Evolutionary conservation across 2,113 vertebrate species (phyloP).

Genomic region (Brachyhypopomus gauderio): DNA sequence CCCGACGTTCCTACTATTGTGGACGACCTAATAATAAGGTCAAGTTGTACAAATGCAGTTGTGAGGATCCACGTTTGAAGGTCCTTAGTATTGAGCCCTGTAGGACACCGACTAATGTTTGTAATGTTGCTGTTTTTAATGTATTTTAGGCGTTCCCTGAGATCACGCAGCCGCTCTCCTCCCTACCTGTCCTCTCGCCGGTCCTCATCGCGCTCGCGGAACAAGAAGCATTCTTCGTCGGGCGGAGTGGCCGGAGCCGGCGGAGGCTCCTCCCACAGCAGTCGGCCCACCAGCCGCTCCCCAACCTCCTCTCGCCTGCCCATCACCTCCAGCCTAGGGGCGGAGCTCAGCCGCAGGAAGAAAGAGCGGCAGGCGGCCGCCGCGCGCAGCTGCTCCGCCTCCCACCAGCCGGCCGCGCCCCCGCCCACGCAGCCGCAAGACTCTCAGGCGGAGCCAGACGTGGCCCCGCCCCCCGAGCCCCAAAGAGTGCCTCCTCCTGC

Average conservation of each 20-base stretch:
- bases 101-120: too few relatives aligned
- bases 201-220: constrained; percentile 88
- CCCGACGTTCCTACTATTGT: too few relatives aligned
- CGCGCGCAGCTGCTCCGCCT: constrained; percentile 80
- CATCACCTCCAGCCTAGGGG: constrained; percentile 91
- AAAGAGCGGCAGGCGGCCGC: constrained; percentile 91
- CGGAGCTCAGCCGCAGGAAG: constrained; percentile 91
- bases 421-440: constrained; percentile 59
- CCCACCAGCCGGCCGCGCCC: constrained; percentile 66
- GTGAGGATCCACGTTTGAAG: too few relatives aligned
- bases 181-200: constrained; percentile 77
- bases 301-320: constrained; percentile 85
- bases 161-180: constrained; percentile 92
- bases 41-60: too few relatives aligned
- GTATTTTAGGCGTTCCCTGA: constrained; percentile 81
- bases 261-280: constrained; percentile 74
- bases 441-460: constrained; percentile 34
- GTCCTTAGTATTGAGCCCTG: too few relatives aligned
- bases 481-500: constrained; percentile 5
- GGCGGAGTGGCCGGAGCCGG: constrained; percentile 65
- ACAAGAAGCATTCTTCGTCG: constrained; percentile 87
- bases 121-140: constrained; percentile 26
- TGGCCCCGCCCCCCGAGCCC: constrained; percentile 36
- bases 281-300: constrained; percentile 88
- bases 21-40: too few relatives aligned